A percentile compares a stretch with the other conserved stretches of the same genome.
phyloP scores from a whole-genome alignment of 2,888 invertebrate genomes.

The Catocala sponsa region DNA sequence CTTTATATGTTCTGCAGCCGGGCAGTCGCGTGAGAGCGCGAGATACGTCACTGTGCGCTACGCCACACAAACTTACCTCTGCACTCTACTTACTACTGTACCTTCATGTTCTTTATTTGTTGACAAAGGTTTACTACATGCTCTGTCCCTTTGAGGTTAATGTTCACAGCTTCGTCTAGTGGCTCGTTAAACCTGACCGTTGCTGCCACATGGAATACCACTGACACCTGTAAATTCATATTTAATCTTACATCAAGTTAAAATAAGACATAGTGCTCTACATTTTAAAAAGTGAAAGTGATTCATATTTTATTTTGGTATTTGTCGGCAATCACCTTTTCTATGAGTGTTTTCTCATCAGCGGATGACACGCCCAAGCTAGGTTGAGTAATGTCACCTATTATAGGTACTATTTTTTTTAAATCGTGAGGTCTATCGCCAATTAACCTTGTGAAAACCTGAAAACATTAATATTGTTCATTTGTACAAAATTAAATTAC shows the following conservation, averaged over 20 bases:
- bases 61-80: too few relatives aligned
- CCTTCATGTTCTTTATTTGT: constrained; percentile 57
- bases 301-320: too few relatives aligned
- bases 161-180: constrained; percentile 44
- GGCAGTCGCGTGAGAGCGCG: too few relatives aligned
- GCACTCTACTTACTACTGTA: constrained; percentile 17
- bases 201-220: constrained; percentile 65
- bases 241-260: too few relatives aligned
- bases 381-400: constrained; percentile 92
- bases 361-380: constrained; percentile 91
- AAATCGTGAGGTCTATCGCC: constrained; percentile 89
- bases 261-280: too few relatives aligned
- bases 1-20: too few relatives aligned
- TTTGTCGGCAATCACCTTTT: constrained; percentile 47
- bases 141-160: constrained; percentile 58
- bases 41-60: too few relatives aligned
- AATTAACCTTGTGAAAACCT: constrained; percentile 91
- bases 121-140: constrained; percentile 53
- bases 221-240: constrained; percentile 71
- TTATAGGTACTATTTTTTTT: constrained; percentile 91
- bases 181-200: constrained; percentile 56
- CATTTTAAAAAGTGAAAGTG: too few relatives aligned
- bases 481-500: too few relatives aligned
- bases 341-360: constrained; percentile 69
- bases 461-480: constrained; percentile 42